phyloP scores from a whole-genome alignment of 2,113 vertebrate species.

The Cyanistes caeruleus region DNA sequence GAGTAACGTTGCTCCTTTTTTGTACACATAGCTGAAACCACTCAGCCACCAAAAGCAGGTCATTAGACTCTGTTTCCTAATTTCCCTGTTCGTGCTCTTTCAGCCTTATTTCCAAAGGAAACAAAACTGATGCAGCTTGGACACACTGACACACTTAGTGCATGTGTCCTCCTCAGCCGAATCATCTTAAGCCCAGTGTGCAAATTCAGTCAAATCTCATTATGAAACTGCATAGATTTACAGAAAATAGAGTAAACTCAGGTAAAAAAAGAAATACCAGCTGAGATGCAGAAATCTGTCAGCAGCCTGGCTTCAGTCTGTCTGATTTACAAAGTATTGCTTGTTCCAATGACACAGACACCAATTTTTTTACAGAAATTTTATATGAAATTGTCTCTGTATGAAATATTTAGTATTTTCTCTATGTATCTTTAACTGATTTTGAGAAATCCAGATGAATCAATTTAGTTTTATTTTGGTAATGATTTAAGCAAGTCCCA shows the following conservation, averaged over 20 bases:
- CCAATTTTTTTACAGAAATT: background rate
- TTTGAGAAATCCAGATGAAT: background rate
- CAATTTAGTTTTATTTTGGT: background rate
- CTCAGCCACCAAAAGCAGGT: background rate
- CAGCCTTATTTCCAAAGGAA: background rate
- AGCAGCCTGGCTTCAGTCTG: background rate
- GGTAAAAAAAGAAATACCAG: background rate
- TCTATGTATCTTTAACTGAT: background rate
- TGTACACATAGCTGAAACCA: background rate
- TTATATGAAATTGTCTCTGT: background rate
- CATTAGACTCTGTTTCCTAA: background rate
- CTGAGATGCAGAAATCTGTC: background rate
- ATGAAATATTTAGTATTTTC: background rate
- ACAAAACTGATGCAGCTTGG: background rate
- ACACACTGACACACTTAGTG: background rate
- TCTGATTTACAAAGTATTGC: background rate
- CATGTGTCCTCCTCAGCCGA: background rate
- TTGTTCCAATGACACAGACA: background rate
- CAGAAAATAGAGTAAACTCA: background rate
- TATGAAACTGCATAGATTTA: background rate
- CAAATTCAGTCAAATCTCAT: background rate
- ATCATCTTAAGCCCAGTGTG: background rate
- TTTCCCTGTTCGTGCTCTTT: background rate
- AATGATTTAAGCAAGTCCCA: background rate
- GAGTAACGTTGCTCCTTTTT: background rate